A percentile compares a stretch with the other conserved stretches of the same genome.
These are phyloP conservation scores for Ypsolopha scabrella DNA, from an alignment of 2,888 invertebrate species.

Conservation along the genomic window DNA sequence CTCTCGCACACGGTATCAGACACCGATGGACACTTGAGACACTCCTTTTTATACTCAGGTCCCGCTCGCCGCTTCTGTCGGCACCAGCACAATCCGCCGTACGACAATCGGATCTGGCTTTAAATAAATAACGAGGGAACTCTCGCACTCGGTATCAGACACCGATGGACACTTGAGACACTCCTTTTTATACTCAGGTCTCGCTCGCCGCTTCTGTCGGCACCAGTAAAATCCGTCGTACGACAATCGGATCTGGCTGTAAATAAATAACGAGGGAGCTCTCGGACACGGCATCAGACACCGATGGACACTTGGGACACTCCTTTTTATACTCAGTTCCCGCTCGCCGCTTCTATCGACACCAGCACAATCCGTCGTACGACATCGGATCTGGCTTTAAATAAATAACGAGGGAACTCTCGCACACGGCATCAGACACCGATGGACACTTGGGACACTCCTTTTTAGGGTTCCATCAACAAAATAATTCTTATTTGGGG, in stretches of 20 bases:
- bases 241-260: conserved; percentile 58
- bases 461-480: no score
- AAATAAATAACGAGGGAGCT: conserved; percentile 65
- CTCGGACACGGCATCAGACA: conserved; percentile 25
- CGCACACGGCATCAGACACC: conserved; percentile 25
- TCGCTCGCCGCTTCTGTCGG: conserved; percentile 9
- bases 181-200: no score
- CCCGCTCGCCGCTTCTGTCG: conserved; percentile 6
- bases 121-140: conserved; percentile 66
- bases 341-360: conserved; percentile 10
- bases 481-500: no score
- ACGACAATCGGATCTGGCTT: conserved; percentile 57
- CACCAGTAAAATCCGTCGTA: conserved; percentile 28
- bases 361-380: conserved; percentile 31
- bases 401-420: conserved; percentile 61
- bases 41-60: no score
- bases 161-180: no score
- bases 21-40: not conserved
- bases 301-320: no score
- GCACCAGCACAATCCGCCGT: conserved; percentile 27
- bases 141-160: conserved; percentile 26
- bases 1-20: conserved; percentile 27
- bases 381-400: conserved; percentile 59
- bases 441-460: no score
- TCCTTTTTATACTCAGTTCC: not conserved